A percentile compares a stretch with the other conserved stretches of the same genome.
phyloP scores from a whole-genome alignment of 2,888 invertebrate species.

The Amaurobius ferox region DNA sequence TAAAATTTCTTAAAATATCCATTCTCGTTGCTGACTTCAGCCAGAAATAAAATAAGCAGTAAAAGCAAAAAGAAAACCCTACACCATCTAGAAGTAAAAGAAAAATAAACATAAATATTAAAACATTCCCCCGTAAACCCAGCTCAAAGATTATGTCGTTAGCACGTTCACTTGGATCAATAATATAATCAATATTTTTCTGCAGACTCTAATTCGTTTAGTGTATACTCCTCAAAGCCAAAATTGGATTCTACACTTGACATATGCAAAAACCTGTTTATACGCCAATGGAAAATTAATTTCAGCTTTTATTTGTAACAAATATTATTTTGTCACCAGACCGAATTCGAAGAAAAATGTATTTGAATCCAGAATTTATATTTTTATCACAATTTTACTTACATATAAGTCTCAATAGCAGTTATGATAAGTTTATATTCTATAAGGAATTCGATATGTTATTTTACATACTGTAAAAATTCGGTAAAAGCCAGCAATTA shows the following conservation, averaged over 20 bases:
- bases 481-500: no score
- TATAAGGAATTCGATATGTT: no score
- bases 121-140: neutral
- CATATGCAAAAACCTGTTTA: neutral
- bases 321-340: slow-evolving; percentile 33
- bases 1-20: no score
- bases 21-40: neutral
- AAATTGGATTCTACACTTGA: slow-evolving; percentile 55
- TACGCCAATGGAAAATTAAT: neutral
- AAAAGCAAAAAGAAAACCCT: neutral
- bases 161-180: slow-evolving; percentile 43
- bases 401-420: no score
- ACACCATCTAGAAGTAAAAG: neutral
- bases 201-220: slow-evolving; percentile 51
- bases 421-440: no score
- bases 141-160: slow-evolving; percentile 28
- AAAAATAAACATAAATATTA: slow-evolving; percentile 30
- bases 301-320: slow-evolving; percentile 42
- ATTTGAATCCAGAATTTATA: slow-evolving; percentile 43
- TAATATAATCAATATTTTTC: slow-evolving; percentile 61
- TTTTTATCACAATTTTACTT: slow-evolving; percentile 11
- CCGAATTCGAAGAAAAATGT: slow-evolving; percentile 47
- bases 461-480: no score
- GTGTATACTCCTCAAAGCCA: slow-evolving; percentile 33
- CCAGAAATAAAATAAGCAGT: neutral